Evolutionary conservation across 2,797 vertebrate species (phyloP).

Genomic region (Balearica regulorum): DNA sequence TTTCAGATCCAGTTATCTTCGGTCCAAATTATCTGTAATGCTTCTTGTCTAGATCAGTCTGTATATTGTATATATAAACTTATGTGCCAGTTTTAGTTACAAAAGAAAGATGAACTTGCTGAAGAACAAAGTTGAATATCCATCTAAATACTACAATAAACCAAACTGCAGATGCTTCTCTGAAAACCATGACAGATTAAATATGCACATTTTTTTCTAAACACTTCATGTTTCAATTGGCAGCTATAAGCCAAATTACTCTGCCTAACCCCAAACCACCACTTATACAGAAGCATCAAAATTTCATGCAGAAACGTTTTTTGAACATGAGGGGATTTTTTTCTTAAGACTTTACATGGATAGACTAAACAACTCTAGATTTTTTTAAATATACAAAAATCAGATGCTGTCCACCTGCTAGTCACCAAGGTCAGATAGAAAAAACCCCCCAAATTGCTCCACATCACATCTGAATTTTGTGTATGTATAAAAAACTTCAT

Average conservation of each 20-base stretch:
- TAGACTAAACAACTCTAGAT: conserved; percentile 28
- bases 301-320: neutral
- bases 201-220: neutral
- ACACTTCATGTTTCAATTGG: neutral
- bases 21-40: neutral
- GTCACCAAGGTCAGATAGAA: neutral
- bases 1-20: neutral
- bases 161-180: neutral
- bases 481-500: neutral
- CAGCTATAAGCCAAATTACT: neutral
- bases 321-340: neutral
- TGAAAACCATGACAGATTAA: neutral
- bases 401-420: conserved; percentile 20
- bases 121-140: neutral
- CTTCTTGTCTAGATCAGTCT: neutral
- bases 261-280: neutral
- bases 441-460: neutral
- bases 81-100: neutral
- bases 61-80: neutral
- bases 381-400: neutral
- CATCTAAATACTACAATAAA: neutral
- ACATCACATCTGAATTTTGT: neutral
- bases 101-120: neutral
- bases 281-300: neutral
- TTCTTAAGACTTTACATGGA: neutral